Percentiles rank a stretch among this genome's conserved stretches.
Conservation (phyloP, 2,113 vertebrate genomes). For the Chelonoidis abingdonii region DNA sequence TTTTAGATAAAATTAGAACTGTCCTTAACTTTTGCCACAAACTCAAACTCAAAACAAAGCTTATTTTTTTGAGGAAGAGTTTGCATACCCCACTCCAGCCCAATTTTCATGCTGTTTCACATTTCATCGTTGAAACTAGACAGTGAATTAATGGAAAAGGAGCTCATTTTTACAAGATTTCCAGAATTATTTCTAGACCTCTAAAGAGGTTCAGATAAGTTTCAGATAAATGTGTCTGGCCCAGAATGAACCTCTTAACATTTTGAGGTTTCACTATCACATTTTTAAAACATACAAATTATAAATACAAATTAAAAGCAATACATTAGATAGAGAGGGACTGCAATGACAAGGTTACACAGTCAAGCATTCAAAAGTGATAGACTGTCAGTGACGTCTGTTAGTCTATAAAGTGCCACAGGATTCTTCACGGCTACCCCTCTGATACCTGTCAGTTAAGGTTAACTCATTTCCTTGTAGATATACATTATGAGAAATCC, state of each 20-base stretch:
- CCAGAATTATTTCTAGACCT: not conserved
- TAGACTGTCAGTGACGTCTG: not conserved
- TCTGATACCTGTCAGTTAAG: not conserved
- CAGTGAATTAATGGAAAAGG: not conserved
- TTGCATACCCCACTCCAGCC: not conserved
- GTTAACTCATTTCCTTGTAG: accelerated
- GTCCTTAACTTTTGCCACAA: not conserved
- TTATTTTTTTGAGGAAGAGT: not conserved
- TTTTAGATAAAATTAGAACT: not conserved
- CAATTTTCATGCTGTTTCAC: not conserved
- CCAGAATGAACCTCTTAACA: not conserved
- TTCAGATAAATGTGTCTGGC: not conserved
- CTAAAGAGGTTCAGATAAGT: not conserved
- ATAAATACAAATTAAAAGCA: not conserved
- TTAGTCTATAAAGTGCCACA: too few relatives aligned
- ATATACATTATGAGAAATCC: not conserved
- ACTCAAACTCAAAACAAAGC: accelerated
- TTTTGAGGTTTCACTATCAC: not conserved
- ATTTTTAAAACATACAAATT: not conserved
- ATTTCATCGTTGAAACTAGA: not conserved
- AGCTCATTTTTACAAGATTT: not conserved
- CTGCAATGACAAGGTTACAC: not conserved
- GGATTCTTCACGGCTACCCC: too few relatives aligned
- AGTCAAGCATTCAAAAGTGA: not conserved
- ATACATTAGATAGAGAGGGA: not conserved